Conservation (phyloP, 2,113 vertebrate species). For the Epinephelus moara region DNA sequence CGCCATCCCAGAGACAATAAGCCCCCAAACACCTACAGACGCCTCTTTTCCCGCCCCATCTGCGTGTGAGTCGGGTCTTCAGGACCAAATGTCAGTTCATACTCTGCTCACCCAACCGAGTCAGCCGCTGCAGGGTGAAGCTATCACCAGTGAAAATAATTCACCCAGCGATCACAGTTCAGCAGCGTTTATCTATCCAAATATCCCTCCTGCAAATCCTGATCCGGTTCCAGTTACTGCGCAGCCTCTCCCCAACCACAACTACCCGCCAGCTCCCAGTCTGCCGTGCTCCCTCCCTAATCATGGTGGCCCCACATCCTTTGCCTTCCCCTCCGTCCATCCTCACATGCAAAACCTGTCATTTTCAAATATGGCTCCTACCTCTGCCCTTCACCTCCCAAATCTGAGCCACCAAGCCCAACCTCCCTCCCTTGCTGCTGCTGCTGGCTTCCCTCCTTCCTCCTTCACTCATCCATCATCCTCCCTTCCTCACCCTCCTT, state of each 20-base stretch:
- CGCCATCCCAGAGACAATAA: constrained; percentile 52
- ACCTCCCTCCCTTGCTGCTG: constrained; percentile 24
- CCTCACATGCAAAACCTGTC: constrained; percentile 73
- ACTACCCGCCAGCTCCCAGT: constrained; percentile 15
- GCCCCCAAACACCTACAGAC: constrained; percentile 54
- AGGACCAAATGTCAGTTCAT: constrained; percentile 54
- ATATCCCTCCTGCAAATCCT: constrained; percentile 43
- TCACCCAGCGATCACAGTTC: constrained; percentile 48
- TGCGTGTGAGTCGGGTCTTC: constrained; percentile 59
- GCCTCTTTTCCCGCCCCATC: constrained; percentile 60
- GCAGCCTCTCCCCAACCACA: constrained; percentile 31
- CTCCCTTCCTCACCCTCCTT: constrained; percentile 58
- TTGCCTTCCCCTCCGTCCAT: constrained; percentile 48
- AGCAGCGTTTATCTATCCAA: constrained; percentile 59
- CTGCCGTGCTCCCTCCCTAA: constrained; percentile 35
- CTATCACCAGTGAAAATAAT: constrained; percentile 20
- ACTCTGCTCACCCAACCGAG: constrained; percentile 52
- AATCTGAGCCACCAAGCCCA: constrained; percentile 67
- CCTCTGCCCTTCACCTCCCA: constrained; percentile 60
- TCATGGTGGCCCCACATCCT: constrained; percentile 33
- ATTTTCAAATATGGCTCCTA: constrained; percentile 49
- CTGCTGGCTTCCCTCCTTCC: constrained; percentile 41
- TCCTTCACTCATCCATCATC: constrained; percentile 56
- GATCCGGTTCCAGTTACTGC: constrained; percentile 22
- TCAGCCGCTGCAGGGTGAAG: constrained; percentile 46